Evolutionary conservation across 2,888 invertebrate genomes (phyloP).

Genomic region (Itoplectis maculator): DNA sequence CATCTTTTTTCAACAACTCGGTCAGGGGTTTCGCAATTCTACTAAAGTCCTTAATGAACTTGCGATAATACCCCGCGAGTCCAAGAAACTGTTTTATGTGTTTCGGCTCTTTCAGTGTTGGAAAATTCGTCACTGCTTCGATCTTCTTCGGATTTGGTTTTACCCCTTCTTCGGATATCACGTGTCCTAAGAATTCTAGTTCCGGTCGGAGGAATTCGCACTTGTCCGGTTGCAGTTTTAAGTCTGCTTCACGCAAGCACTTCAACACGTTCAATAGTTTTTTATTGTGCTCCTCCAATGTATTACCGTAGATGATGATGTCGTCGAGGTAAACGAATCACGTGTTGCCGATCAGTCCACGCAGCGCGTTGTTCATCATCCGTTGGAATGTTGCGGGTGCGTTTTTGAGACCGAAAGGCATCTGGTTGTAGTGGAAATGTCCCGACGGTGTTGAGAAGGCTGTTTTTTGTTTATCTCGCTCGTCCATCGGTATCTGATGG

Average conservation of each 20-base stretch:
- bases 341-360: not conserved
- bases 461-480: constrained; percentile 38
- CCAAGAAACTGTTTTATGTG: constrained; percentile 69
- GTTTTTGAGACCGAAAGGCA: constrained; percentile 25
- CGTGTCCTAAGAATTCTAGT: constrained; percentile 63
- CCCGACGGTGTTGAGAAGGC: constrained; percentile 48
- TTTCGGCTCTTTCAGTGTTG: constrained; percentile 62
- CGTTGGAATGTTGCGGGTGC: constrained; percentile 1
- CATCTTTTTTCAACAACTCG: constrained; percentile 19
- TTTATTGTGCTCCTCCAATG: not conserved
- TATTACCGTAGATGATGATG: not conserved
- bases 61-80: constrained; percentile 68
- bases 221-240: constrained; percentile 63
- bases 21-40: constrained; percentile 47
- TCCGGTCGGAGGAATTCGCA: constrained; percentile 62
- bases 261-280: constrained; percentile 48
- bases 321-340: not conserved
- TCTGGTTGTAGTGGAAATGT: constrained; percentile 32
- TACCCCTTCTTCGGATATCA: constrained; percentile 61
- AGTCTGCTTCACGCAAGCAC: constrained; percentile 33
- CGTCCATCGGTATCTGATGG: constrained; percentile 68
- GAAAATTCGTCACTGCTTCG: constrained; percentile 63
- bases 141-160: constrained; percentile 69
- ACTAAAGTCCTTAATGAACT: constrained; percentile 67
- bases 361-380: not conserved